phyloP scores from a whole-genome alignment of 2,797 vertebrate species.

The Melanotaenia parkinsoni region DNA sequence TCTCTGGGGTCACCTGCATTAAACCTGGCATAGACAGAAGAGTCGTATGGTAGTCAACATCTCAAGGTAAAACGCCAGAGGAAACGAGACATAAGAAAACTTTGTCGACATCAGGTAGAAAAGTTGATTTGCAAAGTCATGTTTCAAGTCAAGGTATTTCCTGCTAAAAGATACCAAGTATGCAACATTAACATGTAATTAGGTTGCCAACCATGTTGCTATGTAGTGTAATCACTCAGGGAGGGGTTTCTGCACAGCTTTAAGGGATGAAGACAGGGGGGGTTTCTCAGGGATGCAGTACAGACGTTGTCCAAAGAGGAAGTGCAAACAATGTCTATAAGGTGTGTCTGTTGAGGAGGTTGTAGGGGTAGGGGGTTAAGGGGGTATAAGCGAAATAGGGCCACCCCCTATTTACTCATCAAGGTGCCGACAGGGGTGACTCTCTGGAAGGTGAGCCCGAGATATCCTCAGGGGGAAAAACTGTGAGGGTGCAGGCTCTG shows the following conservation, averaged over 20 bases:
- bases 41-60: slow-evolving; percentile 68
- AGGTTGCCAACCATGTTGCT: slow-evolving; percentile 76
- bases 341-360: slow-evolving; percentile 61
- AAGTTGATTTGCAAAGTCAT: slow-evolving; percentile 86
- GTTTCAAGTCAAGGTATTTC: slow-evolving; percentile 83
- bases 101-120: slow-evolving; percentile 85
- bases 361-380: slow-evolving; percentile 23
- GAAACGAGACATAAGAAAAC: slow-evolving; percentile 78
- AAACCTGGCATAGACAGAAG: slow-evolving; percentile 76
- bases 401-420: slow-evolving; percentile 77
- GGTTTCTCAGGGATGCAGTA: slow-evolving; percentile 65
- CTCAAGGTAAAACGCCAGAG: slow-evolving; percentile 64
- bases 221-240: slow-evolving; percentile 63
- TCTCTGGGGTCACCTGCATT: slow-evolving; percentile 65
- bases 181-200: slow-evolving; percentile 78
- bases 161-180: slow-evolving; percentile 81
- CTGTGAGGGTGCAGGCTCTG: slow-evolving; percentile 96
- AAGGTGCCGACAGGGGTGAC: slow-evolving; percentile 96
- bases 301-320: slow-evolving; percentile 75
- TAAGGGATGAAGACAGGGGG: slow-evolving; percentile 40
- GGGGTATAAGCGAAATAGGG: slow-evolving; percentile 60
- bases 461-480: slow-evolving; percentile 95
- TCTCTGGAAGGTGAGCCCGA: slow-evolving; percentile 94
- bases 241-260: slow-evolving; percentile 71
- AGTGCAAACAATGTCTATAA: slow-evolving; percentile 83